Percentiles rank a stretch among this genome's conserved stretches.
phyloP scores from a whole-genome alignment of 1,140 invertebrate species.

The Melipona quadrifasciata region DNA sequence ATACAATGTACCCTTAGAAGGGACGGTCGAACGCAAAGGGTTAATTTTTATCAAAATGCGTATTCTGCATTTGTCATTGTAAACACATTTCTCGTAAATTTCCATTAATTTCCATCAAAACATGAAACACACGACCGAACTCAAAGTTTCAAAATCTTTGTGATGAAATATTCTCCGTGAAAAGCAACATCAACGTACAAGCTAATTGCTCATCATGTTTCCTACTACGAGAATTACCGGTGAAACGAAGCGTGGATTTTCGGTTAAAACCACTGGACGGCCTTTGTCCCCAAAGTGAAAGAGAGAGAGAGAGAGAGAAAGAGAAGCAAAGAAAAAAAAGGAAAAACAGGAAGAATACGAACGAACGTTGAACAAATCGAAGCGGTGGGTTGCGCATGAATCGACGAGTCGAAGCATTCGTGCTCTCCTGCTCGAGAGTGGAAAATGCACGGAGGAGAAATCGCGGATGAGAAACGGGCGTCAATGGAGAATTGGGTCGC shows the following conservation, averaged over 20 bases:
- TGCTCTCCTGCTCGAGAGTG: neutral
- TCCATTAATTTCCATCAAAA: no score
- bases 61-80: no score
- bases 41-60: no score
- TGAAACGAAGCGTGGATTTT: neutral
- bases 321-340: neutral
- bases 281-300: neutral
- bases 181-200: neutral
- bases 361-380: neutral
- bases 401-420: neutral
- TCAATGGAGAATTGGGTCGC: slow-evolving; percentile 21
- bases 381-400: neutral
- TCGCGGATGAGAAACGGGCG: neutral
- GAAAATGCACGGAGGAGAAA: neutral
- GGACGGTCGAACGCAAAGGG: no score
- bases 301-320: neutral
- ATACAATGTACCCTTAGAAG: no score
- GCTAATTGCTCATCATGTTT: neutral
- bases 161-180: no score
- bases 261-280: neutral
- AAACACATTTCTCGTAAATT: no score
- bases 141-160: no score
- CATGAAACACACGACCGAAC: no score
- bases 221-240: neutral
- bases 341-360: no score